Percentiles rank a stretch among this genome's conserved stretches.
phyloP scores from a whole-genome alignment of 2,113 vertebrate species.

The Clinocottus analis region DNA sequence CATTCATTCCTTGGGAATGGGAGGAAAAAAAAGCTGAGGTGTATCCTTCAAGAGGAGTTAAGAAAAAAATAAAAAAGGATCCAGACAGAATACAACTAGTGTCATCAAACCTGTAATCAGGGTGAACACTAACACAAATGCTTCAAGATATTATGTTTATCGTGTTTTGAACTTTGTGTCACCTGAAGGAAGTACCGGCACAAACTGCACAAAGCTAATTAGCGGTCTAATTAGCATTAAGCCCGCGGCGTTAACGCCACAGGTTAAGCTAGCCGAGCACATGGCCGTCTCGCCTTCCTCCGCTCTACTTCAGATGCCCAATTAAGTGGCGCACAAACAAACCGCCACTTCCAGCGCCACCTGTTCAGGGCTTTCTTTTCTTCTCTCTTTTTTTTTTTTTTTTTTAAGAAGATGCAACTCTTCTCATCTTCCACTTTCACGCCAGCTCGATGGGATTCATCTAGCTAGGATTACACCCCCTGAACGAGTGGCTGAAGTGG shows the following conservation, averaged over 20 bases:
- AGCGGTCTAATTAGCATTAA: slow-evolving; percentile 58
- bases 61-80: not conserved
- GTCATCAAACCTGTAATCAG: not conserved
- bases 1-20: not conserved
- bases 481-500: slow-evolving; percentile 47
- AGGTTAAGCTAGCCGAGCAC: slow-evolving; percentile 58
- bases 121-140: no score
- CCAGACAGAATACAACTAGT: no score
- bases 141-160: not conserved
- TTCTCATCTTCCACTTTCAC: slow-evolving; percentile 16
- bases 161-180: slow-evolving; percentile 7
- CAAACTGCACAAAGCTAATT: slow-evolving; percentile 66
- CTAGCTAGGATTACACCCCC: slow-evolving; percentile 1
- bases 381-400: not conserved
- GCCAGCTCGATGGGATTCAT: slow-evolving; percentile 9
- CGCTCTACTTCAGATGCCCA: slow-evolving; percentile 16
- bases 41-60: slow-evolving; percentile 4
- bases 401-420: not conserved
- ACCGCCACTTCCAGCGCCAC: slow-evolving; percentile 40
- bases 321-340: slow-evolving; percentile 15
- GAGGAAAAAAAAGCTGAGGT: not conserved
- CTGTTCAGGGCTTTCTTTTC: slow-evolving; percentile 27
- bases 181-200: slow-evolving; percentile 58
- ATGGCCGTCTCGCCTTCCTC: slow-evolving; percentile 25
- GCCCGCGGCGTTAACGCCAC: slow-evolving; percentile 48